phyloP scores from a whole-genome alignment of 2,113 vertebrate species.

The Melanotaenia duboulayi region DNA sequence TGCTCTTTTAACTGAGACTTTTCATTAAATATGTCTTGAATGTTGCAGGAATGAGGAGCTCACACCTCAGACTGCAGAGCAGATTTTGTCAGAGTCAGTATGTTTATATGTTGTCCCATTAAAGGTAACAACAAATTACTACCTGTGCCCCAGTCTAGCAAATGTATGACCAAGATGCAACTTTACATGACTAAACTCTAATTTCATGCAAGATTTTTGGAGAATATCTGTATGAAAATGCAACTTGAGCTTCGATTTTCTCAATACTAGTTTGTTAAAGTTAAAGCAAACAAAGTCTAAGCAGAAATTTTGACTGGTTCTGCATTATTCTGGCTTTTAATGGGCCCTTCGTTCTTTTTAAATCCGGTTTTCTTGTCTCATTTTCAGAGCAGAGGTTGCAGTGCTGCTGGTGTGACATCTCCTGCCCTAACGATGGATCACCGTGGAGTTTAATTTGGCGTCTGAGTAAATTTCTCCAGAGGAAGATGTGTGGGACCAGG shows the following conservation, averaged over 20 bases:
- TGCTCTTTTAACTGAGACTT: no score
- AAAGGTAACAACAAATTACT: no score
- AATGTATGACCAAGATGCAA: no score
- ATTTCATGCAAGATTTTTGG: accelerated
- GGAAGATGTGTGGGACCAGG: slow-evolving; percentile 5
- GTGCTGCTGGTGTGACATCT: slow-evolving; percentile 2
- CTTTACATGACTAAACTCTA: not conserved
- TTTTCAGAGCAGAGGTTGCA: not conserved
- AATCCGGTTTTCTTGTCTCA: not conserved
- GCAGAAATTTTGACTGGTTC: no score
- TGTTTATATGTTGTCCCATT: no score
- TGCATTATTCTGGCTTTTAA: not conserved
- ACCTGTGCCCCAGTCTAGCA: no score
- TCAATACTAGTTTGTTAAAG: no score
- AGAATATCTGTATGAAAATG: not conserved
- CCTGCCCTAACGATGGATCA: slow-evolving; percentile 20
- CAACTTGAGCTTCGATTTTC: no score
- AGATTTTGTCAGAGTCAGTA: no score
- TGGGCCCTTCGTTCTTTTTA: not conserved
- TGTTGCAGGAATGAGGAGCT: no score
- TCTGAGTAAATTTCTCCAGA: not conserved
- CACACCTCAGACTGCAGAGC: not conserved
- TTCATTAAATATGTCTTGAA: no score
- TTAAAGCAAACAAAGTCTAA: no score
- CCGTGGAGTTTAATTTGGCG: slow-evolving; percentile 25